Percentiles rank a stretch among this genome's conserved stretches.
phyloP scores from a whole-genome alignment of 2,888 invertebrate genomes.

The Rutpela maculata region DNA sequence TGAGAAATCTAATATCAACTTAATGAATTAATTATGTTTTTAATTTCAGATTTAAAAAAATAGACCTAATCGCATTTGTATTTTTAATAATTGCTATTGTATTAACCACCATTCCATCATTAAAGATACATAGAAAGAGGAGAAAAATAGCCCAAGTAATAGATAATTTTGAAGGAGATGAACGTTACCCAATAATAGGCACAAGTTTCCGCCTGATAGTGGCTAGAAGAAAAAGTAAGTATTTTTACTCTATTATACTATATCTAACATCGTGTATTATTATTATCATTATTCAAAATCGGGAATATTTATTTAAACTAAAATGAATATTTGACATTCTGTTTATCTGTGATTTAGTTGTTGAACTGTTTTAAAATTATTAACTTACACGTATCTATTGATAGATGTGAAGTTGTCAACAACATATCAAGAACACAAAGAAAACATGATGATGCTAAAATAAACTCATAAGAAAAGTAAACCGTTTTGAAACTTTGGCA shows the following conservation, averaged over 20 bases:
- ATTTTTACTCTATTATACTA: background rate
- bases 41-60: conserved; percentile 3
- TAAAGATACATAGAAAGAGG: background rate
- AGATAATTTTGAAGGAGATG: background rate
- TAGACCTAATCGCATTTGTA: background rate
- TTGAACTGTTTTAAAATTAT: too few relatives aligned
- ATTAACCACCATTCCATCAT: background rate
- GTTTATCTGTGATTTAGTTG: too few relatives aligned
- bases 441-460: too few relatives aligned
- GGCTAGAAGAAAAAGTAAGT: conserved; percentile 3
- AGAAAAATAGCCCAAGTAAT: background rate
- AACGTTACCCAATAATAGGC: conserved; percentile 1
- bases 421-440: too few relatives aligned
- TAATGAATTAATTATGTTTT: background rate
- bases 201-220: background rate
- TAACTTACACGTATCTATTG: too few relatives aligned
- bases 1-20: background rate
- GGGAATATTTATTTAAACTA: too few relatives aligned
- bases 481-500: too few relatives aligned
- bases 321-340: too few relatives aligned
- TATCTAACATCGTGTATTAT: too few relatives aligned
- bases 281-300: too few relatives aligned
- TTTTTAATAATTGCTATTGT: background rate
- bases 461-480: too few relatives aligned
- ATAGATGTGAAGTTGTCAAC: too few relatives aligned